Evolutionary conservation across 2,888 invertebrate genomes (phyloP).

Genomic region (Chloroclystis v-ata): DNA sequence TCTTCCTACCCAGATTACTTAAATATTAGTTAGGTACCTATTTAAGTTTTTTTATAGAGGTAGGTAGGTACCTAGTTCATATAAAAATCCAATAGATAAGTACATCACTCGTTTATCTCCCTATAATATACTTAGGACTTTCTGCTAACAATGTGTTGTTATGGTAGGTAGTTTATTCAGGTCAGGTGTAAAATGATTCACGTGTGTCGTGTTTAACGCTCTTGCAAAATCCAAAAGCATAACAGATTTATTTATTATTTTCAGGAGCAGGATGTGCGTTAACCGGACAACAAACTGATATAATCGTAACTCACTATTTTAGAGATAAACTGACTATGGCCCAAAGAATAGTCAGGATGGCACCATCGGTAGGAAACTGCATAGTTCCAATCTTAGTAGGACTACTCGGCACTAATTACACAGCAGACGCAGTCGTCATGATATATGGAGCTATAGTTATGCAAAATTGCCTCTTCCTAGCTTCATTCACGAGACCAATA

Average conservation of each 20-base stretch:
- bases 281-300: conserved; percentile 77
- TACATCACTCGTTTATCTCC: no score
- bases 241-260: no score
- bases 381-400: conserved; percentile 72
- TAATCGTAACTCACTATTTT: conserved; percentile 79
- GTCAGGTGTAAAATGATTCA: conserved; percentile 23
- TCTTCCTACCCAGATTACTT: no score
- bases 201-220: conserved; percentile 8
- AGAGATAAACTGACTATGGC: conserved; percentile 73
- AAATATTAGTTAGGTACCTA: background rate
- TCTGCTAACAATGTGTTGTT: no score
- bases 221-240: background rate
- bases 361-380: conserved; percentile 75
- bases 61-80: background rate
- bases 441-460: conserved; percentile 78
- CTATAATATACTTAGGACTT: no score
- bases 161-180: conserved; percentile 30
- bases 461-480: conserved; percentile 75
- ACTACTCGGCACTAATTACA: conserved; percentile 62
- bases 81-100: no score
- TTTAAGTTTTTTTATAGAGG: no score
- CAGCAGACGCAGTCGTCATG: conserved; percentile 66
- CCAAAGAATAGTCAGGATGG: conserved; percentile 71
- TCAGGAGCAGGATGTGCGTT: conserved; percentile 77
- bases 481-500: conserved; percentile 74